These are phyloP conservation scores for Chaenocephalus aceratus DNA, from an alignment of 2,113 vertebrate species.

Conservation along the genomic window DNA sequence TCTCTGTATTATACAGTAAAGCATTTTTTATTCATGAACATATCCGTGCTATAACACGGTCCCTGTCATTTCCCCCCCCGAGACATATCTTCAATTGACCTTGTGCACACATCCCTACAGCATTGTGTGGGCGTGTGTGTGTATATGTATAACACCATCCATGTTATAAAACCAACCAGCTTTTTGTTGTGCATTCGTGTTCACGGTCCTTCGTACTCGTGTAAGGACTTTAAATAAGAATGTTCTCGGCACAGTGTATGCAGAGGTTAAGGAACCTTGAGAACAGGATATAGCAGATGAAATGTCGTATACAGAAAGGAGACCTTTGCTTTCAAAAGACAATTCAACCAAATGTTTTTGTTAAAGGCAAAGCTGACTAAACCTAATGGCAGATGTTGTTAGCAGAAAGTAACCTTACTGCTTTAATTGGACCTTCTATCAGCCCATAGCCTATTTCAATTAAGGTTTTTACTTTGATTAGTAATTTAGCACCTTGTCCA, in stretches of 20 bases:
- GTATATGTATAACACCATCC: constrained; percentile 1
- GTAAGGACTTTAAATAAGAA: constrained; percentile 16
- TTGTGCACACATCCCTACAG: constrained; percentile 14
- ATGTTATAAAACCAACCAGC: constrained; percentile 20
- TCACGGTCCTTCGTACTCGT: constrained; percentile 1
- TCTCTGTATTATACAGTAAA: constrained; percentile 6
- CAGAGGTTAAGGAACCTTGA: constrained; percentile 22
- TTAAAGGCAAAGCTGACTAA: not conserved
- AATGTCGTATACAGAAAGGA: not conserved
- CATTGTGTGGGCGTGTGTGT: not conserved
- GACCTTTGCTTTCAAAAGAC: not conserved
- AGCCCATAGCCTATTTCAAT: not conserved
- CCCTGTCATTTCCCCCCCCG: constrained; percentile 13
- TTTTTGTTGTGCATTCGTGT: constrained; percentile 32
- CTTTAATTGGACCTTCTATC: constrained; percentile 5
- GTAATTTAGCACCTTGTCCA: not conserved
- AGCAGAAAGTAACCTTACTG: not conserved
- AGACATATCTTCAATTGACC: constrained; percentile 32
- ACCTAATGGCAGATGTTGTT: not conserved
- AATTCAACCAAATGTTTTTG: not conserved
- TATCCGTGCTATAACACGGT: constrained; percentile 12
- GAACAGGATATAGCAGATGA: not conserved
- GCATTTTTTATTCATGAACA: constrained; percentile 22
- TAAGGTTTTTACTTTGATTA: constrained; percentile 1
- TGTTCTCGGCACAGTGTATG: not conserved